phyloP scores from a whole-genome alignment of 2,797 vertebrate genomes.

The Lithobates sylvaticus region DNA sequence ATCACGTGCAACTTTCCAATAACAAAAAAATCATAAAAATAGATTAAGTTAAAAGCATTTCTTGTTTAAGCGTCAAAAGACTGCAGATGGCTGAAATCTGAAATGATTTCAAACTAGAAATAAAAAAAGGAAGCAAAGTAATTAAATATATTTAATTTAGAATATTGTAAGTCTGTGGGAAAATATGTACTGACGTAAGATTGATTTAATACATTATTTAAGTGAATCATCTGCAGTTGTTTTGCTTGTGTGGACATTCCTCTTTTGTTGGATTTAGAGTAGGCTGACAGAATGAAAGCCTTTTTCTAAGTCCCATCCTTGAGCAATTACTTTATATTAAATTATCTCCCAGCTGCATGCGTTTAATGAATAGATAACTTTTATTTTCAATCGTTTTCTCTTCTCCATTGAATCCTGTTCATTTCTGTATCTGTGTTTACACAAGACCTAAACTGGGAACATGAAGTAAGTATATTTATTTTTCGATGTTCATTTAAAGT shows the following conservation, averaged over 20 bases:
- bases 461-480: conserved; percentile 24
- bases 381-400: conserved; percentile 34
- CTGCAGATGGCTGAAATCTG: conserved; percentile 76
- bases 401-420: conserved; percentile 34
- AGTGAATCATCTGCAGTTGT: conserved; percentile 67
- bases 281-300: conserved; percentile 67
- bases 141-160: conserved; percentile 58
- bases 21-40: conserved; percentile 71
- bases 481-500: neutral
- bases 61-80: conserved; percentile 71
- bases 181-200: conserved; percentile 71
- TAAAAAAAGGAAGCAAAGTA: conserved; percentile 68
- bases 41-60: conserved; percentile 69
- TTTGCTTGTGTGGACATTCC: conserved; percentile 69
- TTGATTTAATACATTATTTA: conserved; percentile 74
- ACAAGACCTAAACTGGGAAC: conserved; percentile 23
- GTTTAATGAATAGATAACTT: conserved; percentile 57
- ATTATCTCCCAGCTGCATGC: conserved; percentile 69
- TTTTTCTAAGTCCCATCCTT: conserved; percentile 69
- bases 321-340: conserved; percentile 67
- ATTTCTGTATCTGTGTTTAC: conserved; percentile 29
- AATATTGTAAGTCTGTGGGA: conserved; percentile 65
- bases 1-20: conserved; percentile 71
- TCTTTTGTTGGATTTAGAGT: conserved; percentile 67
- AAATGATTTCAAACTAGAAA: conserved; percentile 71